Conservation (phyloP, 2,113 vertebrate species). For the Oncorhynchus clarkii region DNA sequence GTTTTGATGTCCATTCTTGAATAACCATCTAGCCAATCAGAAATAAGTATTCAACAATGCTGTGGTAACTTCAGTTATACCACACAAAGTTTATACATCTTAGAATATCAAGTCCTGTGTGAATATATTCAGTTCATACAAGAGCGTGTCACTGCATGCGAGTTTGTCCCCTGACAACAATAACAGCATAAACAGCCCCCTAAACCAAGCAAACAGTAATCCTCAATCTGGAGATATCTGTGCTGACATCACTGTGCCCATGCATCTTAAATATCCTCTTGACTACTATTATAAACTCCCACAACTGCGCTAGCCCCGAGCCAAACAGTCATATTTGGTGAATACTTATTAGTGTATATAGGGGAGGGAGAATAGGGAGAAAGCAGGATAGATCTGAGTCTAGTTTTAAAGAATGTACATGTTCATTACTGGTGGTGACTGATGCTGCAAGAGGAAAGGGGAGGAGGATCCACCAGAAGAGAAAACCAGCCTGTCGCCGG, state of each 20-base stretch:
- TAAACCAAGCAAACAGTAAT: background rate
- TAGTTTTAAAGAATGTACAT: conserved; percentile 59
- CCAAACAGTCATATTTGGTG: conserved; percentile 48
- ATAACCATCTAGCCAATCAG: no score
- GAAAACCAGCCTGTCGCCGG: conserved; percentile 78
- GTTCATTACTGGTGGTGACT: conserved; percentile 61
- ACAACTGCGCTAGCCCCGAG: conserved; percentile 49
- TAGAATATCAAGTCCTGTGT: no score
- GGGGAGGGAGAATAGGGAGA: conserved; percentile 24
- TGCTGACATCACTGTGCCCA: conserved; percentile 45
- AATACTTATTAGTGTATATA: conserved; percentile 55
- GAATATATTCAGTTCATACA: background rate
- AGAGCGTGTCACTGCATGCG: background rate
- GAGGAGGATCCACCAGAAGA: conserved; percentile 73
- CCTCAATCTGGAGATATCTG: conserved; percentile 30
- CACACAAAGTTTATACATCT: no score
- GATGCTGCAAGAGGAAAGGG: conserved; percentile 59
- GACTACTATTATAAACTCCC: conserved; percentile 39
- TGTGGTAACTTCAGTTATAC: no score
- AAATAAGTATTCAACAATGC: no score
- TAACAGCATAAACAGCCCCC: background rate
- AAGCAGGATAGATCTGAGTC: conserved; percentile 53
- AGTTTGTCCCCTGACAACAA: background rate
- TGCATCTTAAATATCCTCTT: conserved; percentile 43
- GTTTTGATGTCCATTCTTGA: no score